Evolutionary conservation across 1,140 invertebrate species (phyloP).

Genomic region (Diabrotica undecimpunctata): DNA sequence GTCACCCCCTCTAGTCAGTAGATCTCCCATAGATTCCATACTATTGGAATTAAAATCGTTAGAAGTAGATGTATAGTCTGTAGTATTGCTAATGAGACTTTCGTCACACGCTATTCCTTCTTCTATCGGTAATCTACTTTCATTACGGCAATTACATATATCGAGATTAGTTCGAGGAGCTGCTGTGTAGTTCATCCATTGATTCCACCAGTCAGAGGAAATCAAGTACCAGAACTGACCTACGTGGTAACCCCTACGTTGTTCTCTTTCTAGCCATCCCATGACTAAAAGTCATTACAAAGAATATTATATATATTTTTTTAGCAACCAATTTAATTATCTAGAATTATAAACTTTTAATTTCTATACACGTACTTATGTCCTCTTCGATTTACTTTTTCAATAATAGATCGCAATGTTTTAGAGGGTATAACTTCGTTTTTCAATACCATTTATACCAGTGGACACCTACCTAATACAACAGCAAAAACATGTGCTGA

Average conservation of each 20-base stretch:
- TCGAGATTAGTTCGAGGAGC: constrained; percentile 40
- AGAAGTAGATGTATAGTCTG: constrained; percentile 46
- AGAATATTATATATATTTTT: too few species aligned
- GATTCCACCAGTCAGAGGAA: constrained; percentile 77
- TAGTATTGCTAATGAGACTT: constrained; percentile 59
- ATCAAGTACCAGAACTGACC: constrained; percentile 88
- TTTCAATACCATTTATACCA: too few species aligned
- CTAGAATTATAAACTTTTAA: too few species aligned
- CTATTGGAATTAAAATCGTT: constrained; percentile 47
- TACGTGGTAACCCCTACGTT: constrained; percentile 64
- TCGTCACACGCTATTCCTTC: constrained; percentile 62
- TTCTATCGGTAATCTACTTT: constrained; percentile 46
- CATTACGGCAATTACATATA: constrained; percentile 40
- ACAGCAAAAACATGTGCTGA: too few species aligned
- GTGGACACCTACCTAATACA: too few species aligned
- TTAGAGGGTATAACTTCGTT: too few species aligned
- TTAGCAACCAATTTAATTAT: too few species aligned
- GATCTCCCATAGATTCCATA: constrained; percentile 57
- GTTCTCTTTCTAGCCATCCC: constrained; percentile 75
- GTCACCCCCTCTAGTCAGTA: constrained; percentile 54
- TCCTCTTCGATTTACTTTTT: too few species aligned
- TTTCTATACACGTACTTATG: too few species aligned
- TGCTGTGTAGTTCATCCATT: constrained; percentile 72
- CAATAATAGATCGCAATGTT: too few species aligned
- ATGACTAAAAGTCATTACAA: constrained; percentile 52